These are phyloP conservation scores for Muschampia plurimacula DNA, from an alignment of 2,888 invertebrate genomes.

Conservation along the genomic window DNA sequence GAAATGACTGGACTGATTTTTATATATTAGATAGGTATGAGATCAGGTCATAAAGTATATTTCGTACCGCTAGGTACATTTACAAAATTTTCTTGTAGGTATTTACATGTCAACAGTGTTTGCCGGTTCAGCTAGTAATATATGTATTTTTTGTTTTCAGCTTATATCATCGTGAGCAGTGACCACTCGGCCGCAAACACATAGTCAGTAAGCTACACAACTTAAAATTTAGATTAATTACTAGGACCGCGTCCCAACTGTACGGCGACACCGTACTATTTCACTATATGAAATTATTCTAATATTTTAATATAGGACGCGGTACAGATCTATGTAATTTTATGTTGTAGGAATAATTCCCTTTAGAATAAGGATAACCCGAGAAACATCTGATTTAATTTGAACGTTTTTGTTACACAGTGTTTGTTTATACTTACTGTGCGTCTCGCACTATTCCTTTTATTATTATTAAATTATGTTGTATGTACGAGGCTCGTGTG, in stretches of 20 bases:
- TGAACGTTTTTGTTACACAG: constrained; percentile 61
- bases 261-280: constrained; percentile 5
- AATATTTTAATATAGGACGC: constrained; percentile 47
- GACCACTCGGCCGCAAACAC: constrained; percentile 77
- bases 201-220: constrained; percentile 77
- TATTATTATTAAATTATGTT: constrained; percentile 19
- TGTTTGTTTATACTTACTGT: constrained; percentile 45
- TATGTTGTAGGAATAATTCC: constrained; percentile 80
- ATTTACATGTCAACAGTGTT: too few relatives aligned
- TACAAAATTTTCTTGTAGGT: too few relatives aligned
- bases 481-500: constrained; percentile 24
- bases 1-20: too few relatives aligned
- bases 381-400: constrained; percentile 67
- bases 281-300: constrained; percentile 27
- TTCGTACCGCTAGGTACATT: too few relatives aligned
- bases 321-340: constrained; percentile 65
- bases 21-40: too few relatives aligned
- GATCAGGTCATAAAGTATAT: too few relatives aligned
- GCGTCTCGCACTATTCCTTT: constrained; percentile 34
- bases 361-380: constrained; percentile 73
- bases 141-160: constrained; percentile 56
- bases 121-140: too few relatives aligned
- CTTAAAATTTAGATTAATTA: constrained; percentile 70
- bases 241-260: constrained; percentile 52
- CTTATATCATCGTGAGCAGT: constrained; percentile 86